Base-by-base conservation (phyloP, 2,113 vertebrate species). In the Stegostoma tigrinum region DNA sequence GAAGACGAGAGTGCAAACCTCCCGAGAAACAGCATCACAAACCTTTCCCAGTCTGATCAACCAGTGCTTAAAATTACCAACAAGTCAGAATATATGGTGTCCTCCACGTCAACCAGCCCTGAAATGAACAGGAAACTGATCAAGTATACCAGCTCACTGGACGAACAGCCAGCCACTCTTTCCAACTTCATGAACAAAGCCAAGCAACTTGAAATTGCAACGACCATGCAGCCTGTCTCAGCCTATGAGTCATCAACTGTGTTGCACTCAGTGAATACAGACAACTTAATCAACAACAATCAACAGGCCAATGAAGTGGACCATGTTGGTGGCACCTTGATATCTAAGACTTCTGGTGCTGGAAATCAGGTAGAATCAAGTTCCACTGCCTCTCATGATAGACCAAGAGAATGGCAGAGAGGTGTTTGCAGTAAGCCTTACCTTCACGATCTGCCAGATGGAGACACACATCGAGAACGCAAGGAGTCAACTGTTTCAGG, bases 111-210 rank as follows among this genome's bases (percentile, higher is more conserved):
- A 15, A 72, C 24, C 3, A 48, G 94, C 10, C 67, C 94, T 2
- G 94, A 52, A 15, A 21, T 45, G 67, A 95, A 70, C 66, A 67
- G 64, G 67, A 94, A 94, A 30, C 38, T 94, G 38, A 45, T 94
- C n/a, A 70, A 70, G 27, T 70, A 70, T 19, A 67, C 24, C 68
- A 95, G 12, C 38, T 95, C 67, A 27, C 42, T 72, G 38, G 67
- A 48, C 3, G 68, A 95, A 34, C 94, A 95, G 8, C 61, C 55
- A 19, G 6, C 68, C 0, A 4, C 42, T 5, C 8, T 95, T 45
- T 95, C 94, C 23, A 94, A 94, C 23, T 94, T 68, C 93, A 48
- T 68, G 38, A 70, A 94, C 66, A 94, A 94, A 94, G 61, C n/a
- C 93, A 94, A 94, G 24, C 93, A 94, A 34, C 38, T 70, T 5